Evolutionary conservation across 2,113 vertebrate species (phyloP), one percentile per base, ranked within the genome.

Genomic region (Telmatochromis sp.): DNA sequence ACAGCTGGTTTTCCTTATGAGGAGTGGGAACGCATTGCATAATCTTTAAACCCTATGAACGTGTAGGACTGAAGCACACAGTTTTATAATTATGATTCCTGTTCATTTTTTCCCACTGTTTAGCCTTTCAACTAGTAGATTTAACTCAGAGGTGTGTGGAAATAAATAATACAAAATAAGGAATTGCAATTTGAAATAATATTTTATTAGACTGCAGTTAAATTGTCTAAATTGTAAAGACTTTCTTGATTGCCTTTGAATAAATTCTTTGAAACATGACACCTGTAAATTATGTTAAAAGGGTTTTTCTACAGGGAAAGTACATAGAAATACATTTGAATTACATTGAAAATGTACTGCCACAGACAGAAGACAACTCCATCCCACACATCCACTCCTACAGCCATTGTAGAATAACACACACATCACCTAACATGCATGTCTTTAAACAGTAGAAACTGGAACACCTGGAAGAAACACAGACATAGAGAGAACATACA

Each of bases 1-100:
- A 92, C 82, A 92, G 81, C 86, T 84, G 58, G 75, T 86, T 93
- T 87, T 14, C 93, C 94, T 95, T 95, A 92, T 95, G 92, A 95
- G 95, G 96, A 94, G 80, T 87, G 83, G 73, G 70, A 79, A 26
- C 26, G 81, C 40, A 85, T 92, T 93, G 53, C 84, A 85, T 89
- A 84, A 92, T 89, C 26, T 40, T 53, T 60, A 63, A 80, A 54
- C 28, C 9, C 21, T 65, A 49, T 47, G 47, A 68, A n/a, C 7
- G 6, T 86, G 28, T 33, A 63, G 17, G 63, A 82, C 8, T 68
- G 21, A 23, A 86, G 33, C n/a, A 31, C 35, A 33, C n/a, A 45
- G 19, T 45, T 73, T 26, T 17, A 37, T 63, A 9, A n/a, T 49
- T 15, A 8, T 45, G 40, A 73, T 45, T n/a, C 2, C 5, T 57